A percentile compares a stretch with the other conserved stretches of the same genome.
Evolutionary conservation across 1,140 invertebrate species (phyloP).

Genomic region (Megalopta genalis): DNA sequence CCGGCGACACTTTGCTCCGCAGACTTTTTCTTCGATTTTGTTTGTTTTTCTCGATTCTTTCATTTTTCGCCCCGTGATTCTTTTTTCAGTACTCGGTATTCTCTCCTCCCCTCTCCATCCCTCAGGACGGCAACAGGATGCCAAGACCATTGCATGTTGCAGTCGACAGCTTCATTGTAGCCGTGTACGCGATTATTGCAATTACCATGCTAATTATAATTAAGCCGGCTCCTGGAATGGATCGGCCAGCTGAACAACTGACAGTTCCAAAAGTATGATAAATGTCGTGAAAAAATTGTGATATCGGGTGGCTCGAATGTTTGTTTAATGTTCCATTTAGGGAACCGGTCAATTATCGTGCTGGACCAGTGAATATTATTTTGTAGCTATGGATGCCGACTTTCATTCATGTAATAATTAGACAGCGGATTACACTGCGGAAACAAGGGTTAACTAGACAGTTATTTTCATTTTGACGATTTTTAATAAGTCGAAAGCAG

Average conservation of each 20-base stretch:
- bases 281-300: no score
- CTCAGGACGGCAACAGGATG: neutral
- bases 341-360: neutral
- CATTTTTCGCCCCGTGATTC: neutral
- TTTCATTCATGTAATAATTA: neutral
- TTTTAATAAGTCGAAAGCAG: no score
- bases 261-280: no score
- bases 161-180: neutral
- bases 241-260: no score
- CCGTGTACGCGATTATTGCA: neutral
- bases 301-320: neutral
- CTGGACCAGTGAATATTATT: no score
- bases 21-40: constrained; percentile 12
- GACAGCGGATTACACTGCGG: no score
- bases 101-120: no score
- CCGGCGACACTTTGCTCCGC: constrained; percentile 17
- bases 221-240: no score
- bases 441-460: no score
- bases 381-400: neutral
- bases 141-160: neutral
- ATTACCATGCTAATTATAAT: neutral
- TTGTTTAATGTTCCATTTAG: neutral
- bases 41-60: neutral
- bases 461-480: no score
- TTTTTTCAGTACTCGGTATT: neutral